phyloP scores from a whole-genome alignment of 2,113 vertebrate genomes.

The Laticauda colubrina region DNA sequence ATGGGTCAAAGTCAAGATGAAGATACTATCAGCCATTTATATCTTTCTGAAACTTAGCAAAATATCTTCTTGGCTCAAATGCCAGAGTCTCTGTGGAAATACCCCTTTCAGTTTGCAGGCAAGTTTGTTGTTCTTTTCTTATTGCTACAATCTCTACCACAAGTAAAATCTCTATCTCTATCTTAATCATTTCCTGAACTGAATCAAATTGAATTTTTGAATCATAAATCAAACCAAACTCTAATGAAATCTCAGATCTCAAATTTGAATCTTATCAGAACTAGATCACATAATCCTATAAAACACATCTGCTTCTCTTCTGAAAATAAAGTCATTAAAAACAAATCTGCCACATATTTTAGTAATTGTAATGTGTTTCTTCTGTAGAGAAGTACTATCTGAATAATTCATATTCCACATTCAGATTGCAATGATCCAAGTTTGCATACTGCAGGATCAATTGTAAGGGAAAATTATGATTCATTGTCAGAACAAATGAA shows the following conservation, averaged over 20 bases:
- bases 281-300: neutral
- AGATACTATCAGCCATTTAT: neutral
- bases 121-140: neutral
- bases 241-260: neutral
- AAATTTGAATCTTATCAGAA: neutral
- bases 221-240: neutral
- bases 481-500: constrained; percentile 59
- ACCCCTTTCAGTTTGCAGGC: neutral
- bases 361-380: constrained; percentile 26
- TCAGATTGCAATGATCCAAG: constrained; percentile 39
- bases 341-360: neutral
- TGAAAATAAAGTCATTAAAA: neutral
- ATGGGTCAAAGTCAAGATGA: neutral
- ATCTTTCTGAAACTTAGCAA: neutral
- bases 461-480: constrained; percentile 50
- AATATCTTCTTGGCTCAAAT: neutral
- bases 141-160: neutral
- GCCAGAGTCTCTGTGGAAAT: neutral
- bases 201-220: neutral
- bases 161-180: neutral
- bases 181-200: neutral
- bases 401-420: constrained; percentile 42
- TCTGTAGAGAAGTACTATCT: constrained; percentile 11
- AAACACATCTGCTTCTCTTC: neutral
- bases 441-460: constrained; percentile 33